Evolutionary conservation across 1,140 invertebrate genomes (phyloP), one percentile per base, ranked within the genome.

Genomic region (Venustaconcha ellipsiformis): DNA sequence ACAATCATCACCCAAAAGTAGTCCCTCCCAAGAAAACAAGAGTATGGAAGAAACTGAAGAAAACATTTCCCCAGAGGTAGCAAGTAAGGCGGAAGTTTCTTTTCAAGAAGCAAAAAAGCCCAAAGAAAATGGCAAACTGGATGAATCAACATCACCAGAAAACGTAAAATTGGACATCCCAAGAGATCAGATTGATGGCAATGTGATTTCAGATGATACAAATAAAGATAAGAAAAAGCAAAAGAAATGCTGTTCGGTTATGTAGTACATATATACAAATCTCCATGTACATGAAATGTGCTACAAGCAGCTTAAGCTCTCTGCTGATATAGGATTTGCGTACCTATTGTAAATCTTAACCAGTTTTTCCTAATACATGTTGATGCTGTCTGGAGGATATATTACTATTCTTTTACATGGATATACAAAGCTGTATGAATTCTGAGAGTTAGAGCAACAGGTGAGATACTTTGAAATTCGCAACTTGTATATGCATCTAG

Each of bases 181-280:
- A 62, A 63, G 60, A 57, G 69, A 70, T 62, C 48, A 23, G 20
- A 66, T 57, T 58, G 72, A 80, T 65, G 73, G 65, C 14, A 72
- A 58, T 30, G 59, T 59, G 14, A 48, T 59, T 48, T 23, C 57
- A 55, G 73, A 70, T 69, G 76, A 73, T 17, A 62, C 65, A n/a
- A 57, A 77, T 48, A 83, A 81, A 56, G 78, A 86, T 37, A 86
- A 84, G 76, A 86, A 86, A 74, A 83, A 86, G 78, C 78, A 83
- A 60, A 81, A 86, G 68, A 84, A 85, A 72, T 86, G 84, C 67
- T 86, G 84, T 74, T 70, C 64, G 15, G 65, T 86, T 55, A 83
- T 84, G 84, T 86, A 86, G 82, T 65, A 63, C 48, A 68, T 18
- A 59, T 18, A 62, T 71, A 18, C 15, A 8, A 48, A 18, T 57